phyloP scores from a whole-genome alignment of 1,140 invertebrate species.

The Oreohelix idahoensis region DNA sequence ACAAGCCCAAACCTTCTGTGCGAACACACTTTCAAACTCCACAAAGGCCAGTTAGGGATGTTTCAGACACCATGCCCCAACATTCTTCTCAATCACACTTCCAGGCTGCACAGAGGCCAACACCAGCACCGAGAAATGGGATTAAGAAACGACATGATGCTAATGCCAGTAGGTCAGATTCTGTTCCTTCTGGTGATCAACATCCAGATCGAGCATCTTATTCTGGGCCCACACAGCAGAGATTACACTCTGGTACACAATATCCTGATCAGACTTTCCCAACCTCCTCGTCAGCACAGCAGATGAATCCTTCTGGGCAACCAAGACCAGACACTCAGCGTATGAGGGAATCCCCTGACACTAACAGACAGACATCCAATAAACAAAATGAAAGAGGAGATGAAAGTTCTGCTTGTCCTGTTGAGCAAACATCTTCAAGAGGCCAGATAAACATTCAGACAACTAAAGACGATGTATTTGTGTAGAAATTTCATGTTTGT shows the following conservation, averaged over 20 bases:
- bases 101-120: not conserved
- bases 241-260: not conserved
- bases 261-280: not conserved
- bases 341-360: not conserved
- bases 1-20: not conserved
- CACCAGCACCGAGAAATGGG: not conserved
- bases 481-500: not conserved
- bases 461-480: slow-evolving; percentile 2
- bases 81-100: not conserved
- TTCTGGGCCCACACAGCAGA: not conserved
- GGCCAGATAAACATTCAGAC: not conserved
- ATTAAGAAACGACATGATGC: not conserved
- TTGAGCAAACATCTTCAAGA: not conserved
- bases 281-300: not conserved
- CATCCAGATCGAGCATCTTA: not conserved
- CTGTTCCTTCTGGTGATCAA: not conserved
- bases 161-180: not conserved
- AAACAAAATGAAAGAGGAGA: not conserved
- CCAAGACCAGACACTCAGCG: not conserved
- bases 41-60: not conserved
- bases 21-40: not conserved
- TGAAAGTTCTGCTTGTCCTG: not conserved
- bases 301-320: not conserved
- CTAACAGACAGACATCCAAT: not conserved
- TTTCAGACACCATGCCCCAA: not conserved